Percentiles rank a stretch among this genome's conserved stretches.
Evolutionary conservation across 2,797 vertebrate genomes (phyloP).

Genomic region (Brachyalestes nurse): DNA sequence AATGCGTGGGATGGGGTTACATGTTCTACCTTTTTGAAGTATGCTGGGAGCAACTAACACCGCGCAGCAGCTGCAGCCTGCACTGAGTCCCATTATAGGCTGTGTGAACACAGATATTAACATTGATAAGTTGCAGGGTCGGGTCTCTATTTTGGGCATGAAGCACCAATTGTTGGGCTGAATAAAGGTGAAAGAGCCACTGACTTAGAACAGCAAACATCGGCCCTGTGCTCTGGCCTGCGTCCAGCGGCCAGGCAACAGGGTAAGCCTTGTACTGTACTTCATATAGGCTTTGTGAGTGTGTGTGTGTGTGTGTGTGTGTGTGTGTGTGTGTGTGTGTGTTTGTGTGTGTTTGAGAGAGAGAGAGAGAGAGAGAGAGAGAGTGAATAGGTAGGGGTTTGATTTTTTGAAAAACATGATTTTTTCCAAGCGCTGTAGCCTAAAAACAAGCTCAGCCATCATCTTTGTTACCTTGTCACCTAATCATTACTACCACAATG

Average conservation of each 20-base stretch:
- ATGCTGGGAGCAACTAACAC: constrained; percentile 45
- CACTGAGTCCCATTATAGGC: constrained; percentile 35
- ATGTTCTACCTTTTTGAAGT: constrained; percentile 37
- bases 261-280: constrained; percentile 55
- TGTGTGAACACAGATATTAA: constrained; percentile 58
- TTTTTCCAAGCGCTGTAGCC: background rate
- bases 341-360: background rate
- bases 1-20: constrained; percentile 50
- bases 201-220: constrained; percentile 61
- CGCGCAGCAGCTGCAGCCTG: constrained; percentile 42
- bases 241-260: constrained; percentile 54
- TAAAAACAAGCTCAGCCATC: background rate
- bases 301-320: constrained; percentile 19
- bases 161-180: constrained; percentile 60
- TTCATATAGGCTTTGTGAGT: constrained; percentile 41
- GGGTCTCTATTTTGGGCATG: constrained; percentile 62
- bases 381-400: background rate
- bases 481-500: background rate
- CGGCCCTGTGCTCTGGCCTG: constrained; percentile 45
- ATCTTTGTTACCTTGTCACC: background rate
- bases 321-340: constrained; percentile 13
- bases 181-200: constrained; percentile 57
- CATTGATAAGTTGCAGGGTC: constrained; percentile 60
- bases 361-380: background rate
- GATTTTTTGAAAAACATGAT: too few relatives aligned